Evolutionary conservation across 2,797 vertebrate species (phyloP).

Genomic region (Silurus aristotelis): DNA sequence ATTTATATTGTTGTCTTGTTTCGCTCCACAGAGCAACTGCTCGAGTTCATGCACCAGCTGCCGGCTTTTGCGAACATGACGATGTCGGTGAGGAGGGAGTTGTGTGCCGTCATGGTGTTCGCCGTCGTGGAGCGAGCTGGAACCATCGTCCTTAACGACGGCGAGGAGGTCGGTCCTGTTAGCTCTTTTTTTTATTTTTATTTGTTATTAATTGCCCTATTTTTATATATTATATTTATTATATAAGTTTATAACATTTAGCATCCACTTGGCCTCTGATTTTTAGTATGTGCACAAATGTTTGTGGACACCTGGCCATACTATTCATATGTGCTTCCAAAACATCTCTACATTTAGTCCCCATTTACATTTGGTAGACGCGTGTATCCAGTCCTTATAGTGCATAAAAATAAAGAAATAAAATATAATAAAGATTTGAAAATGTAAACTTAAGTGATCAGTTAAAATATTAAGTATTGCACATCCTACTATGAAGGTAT

Average conservation of each 20-base stretch:
- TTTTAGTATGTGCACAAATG: too few relatives aligned
- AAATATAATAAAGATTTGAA: too few relatives aligned
- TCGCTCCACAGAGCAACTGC: conserved; percentile 88
- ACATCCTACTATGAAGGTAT: too few relatives aligned
- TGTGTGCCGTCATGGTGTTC: conserved; percentile 98
- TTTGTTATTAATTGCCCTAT: background rate
- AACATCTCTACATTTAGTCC: too few relatives aligned
- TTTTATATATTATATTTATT: background rate
- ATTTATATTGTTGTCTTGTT: background rate
- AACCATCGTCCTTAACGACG: conserved; percentile 94
- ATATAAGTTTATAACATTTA: too few relatives aligned
- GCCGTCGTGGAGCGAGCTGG: conserved; percentile 97
- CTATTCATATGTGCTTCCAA: too few relatives aligned
- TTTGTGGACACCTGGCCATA: too few relatives aligned
- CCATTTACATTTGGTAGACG: too few relatives aligned
- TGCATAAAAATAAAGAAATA: too few relatives aligned
- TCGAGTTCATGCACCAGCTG: conserved; percentile 99
- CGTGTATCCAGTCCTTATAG: too few relatives aligned
- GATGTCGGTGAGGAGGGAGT: conserved; percentile 97
- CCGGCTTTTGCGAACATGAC: conserved; percentile 99
- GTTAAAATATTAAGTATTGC: too few relatives aligned
- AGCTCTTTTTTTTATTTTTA: background rate
- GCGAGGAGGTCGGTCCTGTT: conserved; percentile 88
- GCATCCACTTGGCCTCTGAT: background rate
- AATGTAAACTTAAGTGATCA: too few relatives aligned